A percentile compares a stretch with the other conserved stretches of the same genome.
These are phyloP conservation scores for Indri indri DNA, from an alignment of 2,113 vertebrate genomes.

Conservation along the genomic window DNA sequence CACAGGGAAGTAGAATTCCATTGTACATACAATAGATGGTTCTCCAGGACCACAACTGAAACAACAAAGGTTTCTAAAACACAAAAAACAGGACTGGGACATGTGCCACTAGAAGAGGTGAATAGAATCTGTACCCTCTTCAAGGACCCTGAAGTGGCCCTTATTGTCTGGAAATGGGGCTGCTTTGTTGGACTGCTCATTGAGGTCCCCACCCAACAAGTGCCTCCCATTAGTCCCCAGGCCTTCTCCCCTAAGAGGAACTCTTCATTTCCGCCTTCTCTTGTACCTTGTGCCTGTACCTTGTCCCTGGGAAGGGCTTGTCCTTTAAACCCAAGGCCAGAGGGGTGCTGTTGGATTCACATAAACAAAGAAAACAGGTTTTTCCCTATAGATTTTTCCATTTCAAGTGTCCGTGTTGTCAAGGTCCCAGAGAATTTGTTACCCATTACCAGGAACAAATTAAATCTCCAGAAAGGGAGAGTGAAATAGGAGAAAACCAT, in stretches of 20 bases:
- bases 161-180: background rate
- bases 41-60: background rate
- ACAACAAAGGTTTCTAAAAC: background rate
- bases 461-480: background rate
- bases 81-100: background rate
- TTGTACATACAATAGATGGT: background rate
- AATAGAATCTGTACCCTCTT: background rate
- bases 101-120: background rate
- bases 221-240: fast-evolving
- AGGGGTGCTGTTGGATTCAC: background rate
- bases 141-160: background rate
- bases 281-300: too few relatives aligned
- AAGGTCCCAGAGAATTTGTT: background rate
- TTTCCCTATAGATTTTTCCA: background rate
- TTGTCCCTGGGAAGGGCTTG: background rate
- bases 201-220: background rate
- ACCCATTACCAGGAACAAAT: background rate
- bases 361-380: background rate
- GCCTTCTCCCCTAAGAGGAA: background rate
- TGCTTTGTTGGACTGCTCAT: background rate
- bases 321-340: background rate
- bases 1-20: background rate
- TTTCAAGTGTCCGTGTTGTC: background rate
- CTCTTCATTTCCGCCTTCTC: background rate
- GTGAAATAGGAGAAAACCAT: background rate